phyloP scores from a whole-genome alignment of 2,888 invertebrate genomes.

The Phlogophora meticulosa region DNA sequence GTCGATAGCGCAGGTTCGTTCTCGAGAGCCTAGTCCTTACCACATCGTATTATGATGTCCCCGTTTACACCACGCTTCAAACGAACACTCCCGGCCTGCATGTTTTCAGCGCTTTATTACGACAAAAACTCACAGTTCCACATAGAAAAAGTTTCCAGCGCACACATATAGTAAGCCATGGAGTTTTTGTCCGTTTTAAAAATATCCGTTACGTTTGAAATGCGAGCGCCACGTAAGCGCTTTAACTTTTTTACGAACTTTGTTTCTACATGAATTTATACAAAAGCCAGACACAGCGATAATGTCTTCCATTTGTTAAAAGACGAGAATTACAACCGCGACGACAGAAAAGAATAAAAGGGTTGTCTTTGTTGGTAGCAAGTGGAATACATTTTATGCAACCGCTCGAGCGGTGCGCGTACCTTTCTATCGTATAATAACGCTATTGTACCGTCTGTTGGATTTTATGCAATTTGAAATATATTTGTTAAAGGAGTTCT shows the following conservation, averaged over 20 bases:
- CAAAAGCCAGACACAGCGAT: slow-evolving; percentile 87
- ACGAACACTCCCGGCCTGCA: slow-evolving; percentile 49
- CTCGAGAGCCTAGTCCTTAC: slow-evolving; percentile 61
- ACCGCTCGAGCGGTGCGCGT: slow-evolving; percentile 74
- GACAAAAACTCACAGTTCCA: slow-evolving; percentile 64
- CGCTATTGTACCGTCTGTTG: slow-evolving; percentile 74
- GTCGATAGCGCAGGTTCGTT: slow-evolving; percentile 75
- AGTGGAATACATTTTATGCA: slow-evolving; percentile 85
- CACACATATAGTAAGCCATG: slow-evolving; percentile 69
- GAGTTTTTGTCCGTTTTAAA: slow-evolving; percentile 78
- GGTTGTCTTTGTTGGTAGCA: slow-evolving; percentile 84
- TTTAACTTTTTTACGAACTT: slow-evolving; percentile 86
- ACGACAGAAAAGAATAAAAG: slow-evolving; percentile 86
- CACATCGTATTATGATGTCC: slow-evolving; percentile 62
- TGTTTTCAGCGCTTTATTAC: slow-evolving; percentile 34
- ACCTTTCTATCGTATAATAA: slow-evolving; percentile 79
- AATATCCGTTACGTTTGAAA: slow-evolving; percentile 82
- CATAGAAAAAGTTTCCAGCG: slow-evolving; percentile 69
- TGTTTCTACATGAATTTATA: slow-evolving; percentile 87
- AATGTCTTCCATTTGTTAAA: slow-evolving; percentile 89
- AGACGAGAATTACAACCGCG: slow-evolving; percentile 86
- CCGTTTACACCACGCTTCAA: slow-evolving; percentile 64
- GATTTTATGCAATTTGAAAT: slow-evolving; percentile 49
- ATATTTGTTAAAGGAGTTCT: slow-evolving; percentile 41
- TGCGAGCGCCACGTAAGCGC: slow-evolving; percentile 80